Evolutionary conservation across 2,797 vertebrate species (phyloP).

Genomic region (Staurois parvus): DNA sequence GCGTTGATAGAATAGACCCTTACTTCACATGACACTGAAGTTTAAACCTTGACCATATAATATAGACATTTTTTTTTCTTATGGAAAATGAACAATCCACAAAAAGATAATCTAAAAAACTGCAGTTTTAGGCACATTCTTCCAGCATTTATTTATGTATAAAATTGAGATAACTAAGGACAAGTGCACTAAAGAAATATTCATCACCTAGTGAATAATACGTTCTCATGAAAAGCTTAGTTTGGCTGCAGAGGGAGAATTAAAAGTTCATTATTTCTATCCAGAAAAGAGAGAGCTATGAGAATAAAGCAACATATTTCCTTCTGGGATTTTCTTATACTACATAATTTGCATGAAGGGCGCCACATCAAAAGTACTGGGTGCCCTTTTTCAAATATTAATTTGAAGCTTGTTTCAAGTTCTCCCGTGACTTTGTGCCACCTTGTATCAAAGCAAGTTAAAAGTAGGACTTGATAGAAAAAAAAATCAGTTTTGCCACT

Average conservation of each 20-base stretch:
- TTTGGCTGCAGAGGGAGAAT: constrained; percentile 86
- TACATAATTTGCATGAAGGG: constrained; percentile 93
- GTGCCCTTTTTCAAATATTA: constrained; percentile 96
- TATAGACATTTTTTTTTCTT: not conserved
- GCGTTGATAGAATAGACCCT: not conserved
- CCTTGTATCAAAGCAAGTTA: constrained; percentile 88
- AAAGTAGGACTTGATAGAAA: constrained; percentile 79
- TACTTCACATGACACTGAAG: not conserved
- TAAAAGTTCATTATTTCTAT: constrained; percentile 92
- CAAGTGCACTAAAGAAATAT: constrained; percentile 37
- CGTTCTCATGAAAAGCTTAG: constrained; percentile 79
- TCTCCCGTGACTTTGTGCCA: constrained; percentile 86
- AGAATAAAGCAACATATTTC: constrained; percentile 85
- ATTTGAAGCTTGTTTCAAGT: constrained; percentile 89
- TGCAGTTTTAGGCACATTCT: not conserved
- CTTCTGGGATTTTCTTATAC: constrained; percentile 86
- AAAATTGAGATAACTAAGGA: constrained; percentile 7
- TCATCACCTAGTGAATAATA: constrained; percentile 74
- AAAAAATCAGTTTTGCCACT: constrained; percentile 75
- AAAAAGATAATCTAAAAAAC: not conserved
- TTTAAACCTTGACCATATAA: not conserved
- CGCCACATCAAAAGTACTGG: constrained; percentile 90
- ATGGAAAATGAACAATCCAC: not conserved
- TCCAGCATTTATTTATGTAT: not conserved
- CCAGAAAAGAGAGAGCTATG: constrained; percentile 77